Percentiles rank a stretch among this genome's conserved stretches.
Conservation (phyloP, 2,797 vertebrate genomes). For the Myotis planiceps region DNA sequence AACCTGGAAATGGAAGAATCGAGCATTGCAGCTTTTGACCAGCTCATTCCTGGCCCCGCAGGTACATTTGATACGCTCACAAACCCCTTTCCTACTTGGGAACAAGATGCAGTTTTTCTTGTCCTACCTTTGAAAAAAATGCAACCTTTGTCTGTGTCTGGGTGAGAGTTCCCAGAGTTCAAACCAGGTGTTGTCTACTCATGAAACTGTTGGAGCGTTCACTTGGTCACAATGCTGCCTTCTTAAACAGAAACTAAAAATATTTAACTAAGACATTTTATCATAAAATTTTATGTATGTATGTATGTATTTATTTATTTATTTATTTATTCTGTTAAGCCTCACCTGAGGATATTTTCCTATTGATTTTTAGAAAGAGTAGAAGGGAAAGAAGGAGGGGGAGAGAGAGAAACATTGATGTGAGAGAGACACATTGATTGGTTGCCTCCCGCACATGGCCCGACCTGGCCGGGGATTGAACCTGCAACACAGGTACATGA, state of each 20-base stretch:
- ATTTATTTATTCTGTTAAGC: no score
- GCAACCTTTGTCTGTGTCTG: neutral
- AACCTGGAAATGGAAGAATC: neutral
- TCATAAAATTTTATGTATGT: neutral
- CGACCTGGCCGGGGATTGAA: no score
- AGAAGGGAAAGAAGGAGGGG: no score
- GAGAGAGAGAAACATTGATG: no score
- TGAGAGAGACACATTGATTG: no score
- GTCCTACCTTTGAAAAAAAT: neutral
- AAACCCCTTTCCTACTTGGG: neutral
- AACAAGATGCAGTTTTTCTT: neutral
- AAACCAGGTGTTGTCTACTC: neutral
- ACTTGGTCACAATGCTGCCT: neutral
- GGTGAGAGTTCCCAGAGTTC: neutral
- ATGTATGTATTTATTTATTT: no score
- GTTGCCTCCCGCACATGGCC: no score
- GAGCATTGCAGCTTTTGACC: neutral
- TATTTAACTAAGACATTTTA: neutral
- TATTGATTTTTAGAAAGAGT: no score
- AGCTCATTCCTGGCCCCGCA: neutral
- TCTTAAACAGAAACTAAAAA: neutral
- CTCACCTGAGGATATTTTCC: no score
- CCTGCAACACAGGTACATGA: no score
- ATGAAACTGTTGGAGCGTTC: rapidly evolving
- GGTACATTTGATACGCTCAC: neutral